Evolutionary conservation across 2,888 invertebrate genomes (phyloP).

Genomic region (Pachydiplax longipennis): DNA sequence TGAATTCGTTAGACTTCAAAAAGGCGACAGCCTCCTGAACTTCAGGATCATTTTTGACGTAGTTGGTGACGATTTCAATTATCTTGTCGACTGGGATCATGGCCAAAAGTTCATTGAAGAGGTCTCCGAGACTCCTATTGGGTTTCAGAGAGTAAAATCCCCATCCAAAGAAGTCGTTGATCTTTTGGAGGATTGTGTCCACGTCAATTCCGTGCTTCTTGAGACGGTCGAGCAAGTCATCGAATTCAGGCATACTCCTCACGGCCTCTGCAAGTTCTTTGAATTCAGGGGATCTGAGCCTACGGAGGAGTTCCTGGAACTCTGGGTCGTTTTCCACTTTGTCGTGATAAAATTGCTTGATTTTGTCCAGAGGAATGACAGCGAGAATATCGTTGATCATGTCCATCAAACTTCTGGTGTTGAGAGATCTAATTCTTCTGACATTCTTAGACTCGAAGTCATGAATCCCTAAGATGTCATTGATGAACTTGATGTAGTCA

Average conservation of each 20-base stretch:
- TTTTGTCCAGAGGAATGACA: constrained; percentile 54
- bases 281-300: constrained; percentile 52
- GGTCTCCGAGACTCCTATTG: constrained; percentile 10
- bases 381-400: constrained; percentile 53
- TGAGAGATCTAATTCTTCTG: neutral
- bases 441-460: neutral
- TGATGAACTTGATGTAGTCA: constrained; percentile 52
- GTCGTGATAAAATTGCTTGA: constrained; percentile 53
- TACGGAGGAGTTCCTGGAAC: constrained; percentile 52
- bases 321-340: constrained; percentile 54
- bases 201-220: neutral
- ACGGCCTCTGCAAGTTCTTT: constrained; percentile 51
- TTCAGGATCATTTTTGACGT: neutral
- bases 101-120: neutral
- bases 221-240: constrained; percentile 7
- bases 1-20: neutral
- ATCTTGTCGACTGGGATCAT: constrained; percentile 31
- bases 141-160: neutral
- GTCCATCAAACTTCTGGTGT: constrained; percentile 48
- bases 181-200: neutral
- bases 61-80: neutral
- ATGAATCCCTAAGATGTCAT: constrained; percentile 52
- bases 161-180: constrained; percentile 22
- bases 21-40: constrained; percentile 3
- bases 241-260: constrained; percentile 47